Conservation (phyloP, 2,113 vertebrate species). For the Probosciger aterrimus region DNA sequence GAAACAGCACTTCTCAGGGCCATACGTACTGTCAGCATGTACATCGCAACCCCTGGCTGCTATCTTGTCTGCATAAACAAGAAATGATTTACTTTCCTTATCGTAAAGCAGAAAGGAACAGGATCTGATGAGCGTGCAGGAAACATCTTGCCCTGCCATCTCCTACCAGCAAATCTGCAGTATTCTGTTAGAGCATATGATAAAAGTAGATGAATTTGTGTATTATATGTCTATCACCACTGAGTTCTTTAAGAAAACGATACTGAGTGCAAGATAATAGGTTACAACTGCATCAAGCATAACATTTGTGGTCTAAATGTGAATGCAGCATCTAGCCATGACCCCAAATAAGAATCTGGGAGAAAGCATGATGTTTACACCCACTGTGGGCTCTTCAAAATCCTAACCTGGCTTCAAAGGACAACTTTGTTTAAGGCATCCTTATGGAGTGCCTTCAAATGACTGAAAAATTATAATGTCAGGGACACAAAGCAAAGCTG, state of each 20-base stretch:
- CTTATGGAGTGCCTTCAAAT: not conserved
- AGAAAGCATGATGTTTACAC: not conserved
- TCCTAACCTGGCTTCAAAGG: not conserved
- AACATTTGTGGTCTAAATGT: not conserved
- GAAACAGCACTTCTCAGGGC: not conserved
- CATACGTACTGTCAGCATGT: not conserved
- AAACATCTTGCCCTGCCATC: slow-evolving; percentile 57
- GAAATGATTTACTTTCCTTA: slow-evolving; percentile 6
- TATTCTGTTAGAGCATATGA: not conserved
- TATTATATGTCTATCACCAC: not conserved
- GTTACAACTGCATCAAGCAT: not conserved
- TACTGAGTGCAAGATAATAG: not conserved
- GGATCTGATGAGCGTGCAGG: slow-evolving; percentile 61
- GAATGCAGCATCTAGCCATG: not conserved
- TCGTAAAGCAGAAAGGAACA: not conserved
- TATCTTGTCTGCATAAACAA: slow-evolving; percentile 20
- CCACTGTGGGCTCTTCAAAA: not conserved
- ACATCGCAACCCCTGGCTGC: not conserved
- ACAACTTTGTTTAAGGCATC: not conserved
- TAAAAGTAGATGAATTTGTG: not conserved
- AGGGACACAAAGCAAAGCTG: not conserved
- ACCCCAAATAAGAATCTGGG: not conserved
- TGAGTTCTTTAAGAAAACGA: not conserved
- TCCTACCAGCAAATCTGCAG: slow-evolving; percentile 1
- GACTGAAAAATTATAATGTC: not conserved